These are phyloP conservation scores for Turdus rufiventris DNA, from an alignment of 2,113 vertebrate species.

Conservation along the genomic window DNA sequence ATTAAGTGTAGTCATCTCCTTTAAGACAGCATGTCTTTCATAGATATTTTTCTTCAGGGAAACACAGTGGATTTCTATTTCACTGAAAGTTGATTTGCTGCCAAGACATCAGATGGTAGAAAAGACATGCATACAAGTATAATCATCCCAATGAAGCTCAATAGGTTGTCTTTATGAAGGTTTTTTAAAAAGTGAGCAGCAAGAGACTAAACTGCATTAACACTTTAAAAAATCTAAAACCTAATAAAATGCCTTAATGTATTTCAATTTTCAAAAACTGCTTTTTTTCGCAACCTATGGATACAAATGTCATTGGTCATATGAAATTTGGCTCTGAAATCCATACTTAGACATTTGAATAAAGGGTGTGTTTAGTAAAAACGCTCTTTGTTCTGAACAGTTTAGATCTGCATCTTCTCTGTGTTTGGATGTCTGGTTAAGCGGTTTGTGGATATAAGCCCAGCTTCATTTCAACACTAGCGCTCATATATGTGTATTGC, in stretches of 20 bases:
- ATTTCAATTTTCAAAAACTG: background rate
- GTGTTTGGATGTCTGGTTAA: background rate
- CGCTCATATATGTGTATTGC: background rate
- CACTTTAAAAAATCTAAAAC: background rate
- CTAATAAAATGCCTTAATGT: background rate
- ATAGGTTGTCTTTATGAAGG: slow-evolving; percentile 7
- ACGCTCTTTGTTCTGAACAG: background rate
- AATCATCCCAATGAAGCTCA: slow-evolving; percentile 40
- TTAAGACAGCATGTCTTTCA: background rate
- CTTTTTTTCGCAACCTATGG: background rate
- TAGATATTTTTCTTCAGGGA: background rate
- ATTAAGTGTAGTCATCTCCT: background rate
- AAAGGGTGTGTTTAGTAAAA: background rate
- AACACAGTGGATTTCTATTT: background rate
- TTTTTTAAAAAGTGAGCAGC: background rate
- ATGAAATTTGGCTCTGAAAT: background rate
- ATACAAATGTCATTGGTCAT: background rate
- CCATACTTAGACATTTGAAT: background rate
- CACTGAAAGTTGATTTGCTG: background rate
- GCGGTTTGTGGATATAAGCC: background rate
- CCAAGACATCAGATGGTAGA: slow-evolving; percentile 35
- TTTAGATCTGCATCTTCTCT: background rate
- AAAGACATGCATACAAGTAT: background rate
- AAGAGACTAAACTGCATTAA: background rate
- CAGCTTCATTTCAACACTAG: background rate